Conservation (phyloP, 2,888 invertebrate genomes). For the Pheosia tremula region DNA sequence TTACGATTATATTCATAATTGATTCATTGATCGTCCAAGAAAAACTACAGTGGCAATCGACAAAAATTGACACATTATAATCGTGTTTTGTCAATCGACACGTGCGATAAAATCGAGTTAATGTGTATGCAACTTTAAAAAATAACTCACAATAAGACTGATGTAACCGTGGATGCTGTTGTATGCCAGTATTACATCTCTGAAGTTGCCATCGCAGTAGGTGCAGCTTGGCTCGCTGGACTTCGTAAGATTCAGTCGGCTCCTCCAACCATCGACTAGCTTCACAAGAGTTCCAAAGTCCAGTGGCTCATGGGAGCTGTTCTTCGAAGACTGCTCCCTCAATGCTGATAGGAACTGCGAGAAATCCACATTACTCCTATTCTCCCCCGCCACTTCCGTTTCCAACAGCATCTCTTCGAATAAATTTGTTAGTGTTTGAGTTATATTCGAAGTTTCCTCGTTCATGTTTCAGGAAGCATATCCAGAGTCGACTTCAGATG, state of each 20-base stretch:
- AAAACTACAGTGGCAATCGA: no score
- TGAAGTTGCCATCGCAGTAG: constrained; percentile 85
- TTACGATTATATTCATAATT: no score
- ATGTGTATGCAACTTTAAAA: background rate
- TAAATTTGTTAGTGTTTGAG: constrained; percentile 67
- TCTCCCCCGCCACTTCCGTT: constrained; percentile 60
- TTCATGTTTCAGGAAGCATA: constrained; percentile 52
- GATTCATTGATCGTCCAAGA: no score
- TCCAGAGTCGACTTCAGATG: constrained; percentile 17
- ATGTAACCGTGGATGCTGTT: constrained; percentile 92
- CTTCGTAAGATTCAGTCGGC: constrained; percentile 65
- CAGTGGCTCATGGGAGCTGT: constrained; percentile 59
- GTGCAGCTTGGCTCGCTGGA: constrained; percentile 61
- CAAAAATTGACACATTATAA: no score
- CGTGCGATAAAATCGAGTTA: no score
- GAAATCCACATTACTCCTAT: constrained; percentile 61
- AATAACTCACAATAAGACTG: constrained; percentile 88
- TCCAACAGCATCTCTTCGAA: constrained; percentile 74
- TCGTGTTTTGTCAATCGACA: no score
- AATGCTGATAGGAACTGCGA: constrained; percentile 65
- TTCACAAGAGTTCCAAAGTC: constrained; percentile 73
- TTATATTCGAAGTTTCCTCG: constrained; percentile 66
- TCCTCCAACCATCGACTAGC: constrained; percentile 68
- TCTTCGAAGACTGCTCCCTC: constrained; percentile 59
- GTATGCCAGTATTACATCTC: constrained; percentile 86